phyloP scores from a whole-genome alignment of 2,888 invertebrate species.

The Agonum fuliginosum region DNA sequence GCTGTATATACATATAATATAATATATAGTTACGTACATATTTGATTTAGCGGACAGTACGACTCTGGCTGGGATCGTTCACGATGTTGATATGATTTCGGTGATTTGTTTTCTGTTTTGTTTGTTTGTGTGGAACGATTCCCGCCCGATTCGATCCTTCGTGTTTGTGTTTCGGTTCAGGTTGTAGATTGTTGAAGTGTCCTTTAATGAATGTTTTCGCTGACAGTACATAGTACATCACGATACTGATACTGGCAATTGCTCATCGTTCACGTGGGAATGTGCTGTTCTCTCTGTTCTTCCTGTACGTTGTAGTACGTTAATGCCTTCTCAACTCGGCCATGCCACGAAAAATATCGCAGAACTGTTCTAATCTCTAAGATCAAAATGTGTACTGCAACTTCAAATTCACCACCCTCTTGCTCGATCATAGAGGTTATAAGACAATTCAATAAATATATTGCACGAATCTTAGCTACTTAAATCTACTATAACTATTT shows the following conservation, averaged over 20 bases:
- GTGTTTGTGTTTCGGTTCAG: conserved; percentile 53
- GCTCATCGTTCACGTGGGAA: conserved; percentile 41
- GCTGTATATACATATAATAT: conserved; percentile 71
- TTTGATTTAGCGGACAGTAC: conserved; percentile 41
- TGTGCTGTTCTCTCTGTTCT: conserved; percentile 38
- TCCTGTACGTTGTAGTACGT: conserved; percentile 34
- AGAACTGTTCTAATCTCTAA: no score
- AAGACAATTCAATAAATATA: no score
- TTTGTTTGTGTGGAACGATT: conserved; percentile 3
- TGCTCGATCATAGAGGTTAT: no score
- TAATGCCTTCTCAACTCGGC: no score
- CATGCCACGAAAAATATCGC: not conserved
- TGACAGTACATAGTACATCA: conserved; percentile 53
- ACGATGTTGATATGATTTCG: conserved; percentile 62
- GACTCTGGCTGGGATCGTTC: conserved; percentile 58
- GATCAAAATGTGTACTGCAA: no score
- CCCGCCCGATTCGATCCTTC: conserved; percentile 4
- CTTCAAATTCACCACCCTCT: no score
- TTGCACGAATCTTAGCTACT: no score
- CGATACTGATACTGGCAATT: conserved; percentile 35
- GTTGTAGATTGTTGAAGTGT: conserved; percentile 59
- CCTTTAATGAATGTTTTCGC: conserved; percentile 56
- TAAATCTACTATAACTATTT: no score
- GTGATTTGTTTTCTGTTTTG: conserved; percentile 4
- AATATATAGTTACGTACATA: conserved; percentile 62